phyloP scores from a whole-genome alignment of 2,797 vertebrate genomes.

The Crocidura indochinensis region DNA sequence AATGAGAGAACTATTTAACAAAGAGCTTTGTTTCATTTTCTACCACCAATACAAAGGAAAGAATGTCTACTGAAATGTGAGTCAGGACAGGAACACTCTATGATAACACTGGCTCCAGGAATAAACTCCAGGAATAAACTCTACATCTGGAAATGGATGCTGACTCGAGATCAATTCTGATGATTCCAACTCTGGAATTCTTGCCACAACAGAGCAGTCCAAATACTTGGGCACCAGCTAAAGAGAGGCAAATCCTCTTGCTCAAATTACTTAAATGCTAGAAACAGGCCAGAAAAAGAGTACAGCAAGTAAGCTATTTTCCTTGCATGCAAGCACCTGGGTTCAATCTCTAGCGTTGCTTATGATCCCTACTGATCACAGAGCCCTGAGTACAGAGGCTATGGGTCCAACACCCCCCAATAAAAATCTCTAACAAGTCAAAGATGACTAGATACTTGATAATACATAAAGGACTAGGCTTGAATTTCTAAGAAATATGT shows the following conservation, averaged over 20 bases:
- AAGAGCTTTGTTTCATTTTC: constrained; percentile 88
- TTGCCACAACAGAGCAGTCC: constrained; percentile 88
- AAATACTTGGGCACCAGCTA: constrained; percentile 88
- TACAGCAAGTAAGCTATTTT: too few relatives aligned
- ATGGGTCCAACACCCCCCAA: constrained; percentile 88
- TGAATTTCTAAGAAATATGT: constrained; percentile 91
- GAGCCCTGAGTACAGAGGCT: too few relatives aligned
- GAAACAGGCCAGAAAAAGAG: constrained; percentile 88
- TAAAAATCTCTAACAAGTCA: constrained; percentile 98
- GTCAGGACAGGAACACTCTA: constrained; percentile 70
- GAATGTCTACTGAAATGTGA: constrained; percentile 87
- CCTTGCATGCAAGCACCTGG: too few relatives aligned
- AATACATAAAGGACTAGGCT: constrained; percentile 96
- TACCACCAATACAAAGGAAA: constrained; percentile 84
- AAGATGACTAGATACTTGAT: constrained; percentile 92
- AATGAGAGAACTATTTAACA: constrained; percentile 83
- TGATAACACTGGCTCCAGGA: constrained; percentile 43
- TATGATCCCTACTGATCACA: too few relatives aligned
- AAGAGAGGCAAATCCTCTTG: constrained; percentile 90
- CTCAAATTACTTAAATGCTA: constrained; percentile 91
- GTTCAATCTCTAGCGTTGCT: too few relatives aligned
- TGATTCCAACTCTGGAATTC: constrained; percentile 96
- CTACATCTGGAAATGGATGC: constrained; percentile 83
- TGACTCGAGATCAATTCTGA: constrained; percentile 92
- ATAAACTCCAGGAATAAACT: constrained; percentile 90